Evolutionary conservation across 2,797 vertebrate genomes (phyloP).

Genomic region (Oreochromis grahami): DNA sequence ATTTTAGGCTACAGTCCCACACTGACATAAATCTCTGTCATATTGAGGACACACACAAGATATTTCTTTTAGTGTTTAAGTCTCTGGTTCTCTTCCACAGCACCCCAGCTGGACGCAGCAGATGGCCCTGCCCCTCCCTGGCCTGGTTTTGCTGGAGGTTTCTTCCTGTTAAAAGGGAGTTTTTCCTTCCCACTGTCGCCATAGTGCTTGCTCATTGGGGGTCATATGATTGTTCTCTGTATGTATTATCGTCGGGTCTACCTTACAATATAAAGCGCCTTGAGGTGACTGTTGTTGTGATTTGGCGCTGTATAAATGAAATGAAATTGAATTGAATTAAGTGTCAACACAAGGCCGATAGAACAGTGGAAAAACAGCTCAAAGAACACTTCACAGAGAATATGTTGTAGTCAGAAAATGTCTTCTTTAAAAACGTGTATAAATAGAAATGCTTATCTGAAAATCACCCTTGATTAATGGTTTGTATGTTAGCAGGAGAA

Average conservation of each 20-base stretch:
- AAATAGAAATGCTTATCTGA: neutral
- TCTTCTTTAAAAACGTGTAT: neutral
- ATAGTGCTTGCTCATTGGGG: neutral
- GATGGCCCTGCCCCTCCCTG: neutral
- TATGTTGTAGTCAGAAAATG: neutral
- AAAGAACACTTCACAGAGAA: neutral
- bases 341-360: neutral
- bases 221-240: neutral
- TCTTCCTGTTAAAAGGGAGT: neutral
- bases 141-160: neutral
- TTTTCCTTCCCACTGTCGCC: neutral
- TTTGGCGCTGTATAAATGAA: neutral
- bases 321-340: neutral
- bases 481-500: neutral
- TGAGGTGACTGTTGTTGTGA: neutral
- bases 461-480: neutral
- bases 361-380: neutral
- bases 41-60: neutral
- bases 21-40: neutral
- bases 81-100: neutral
- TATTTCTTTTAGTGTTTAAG: neutral
- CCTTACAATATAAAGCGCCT: neutral
- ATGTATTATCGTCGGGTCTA: neutral
- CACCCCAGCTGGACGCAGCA: accelerated
- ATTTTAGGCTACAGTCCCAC: neutral